Evolutionary conservation across 2,797 vertebrate species (phyloP), one percentile per base, ranked within the genome.

Genomic region (Eupleurogrammus muticus): DNA sequence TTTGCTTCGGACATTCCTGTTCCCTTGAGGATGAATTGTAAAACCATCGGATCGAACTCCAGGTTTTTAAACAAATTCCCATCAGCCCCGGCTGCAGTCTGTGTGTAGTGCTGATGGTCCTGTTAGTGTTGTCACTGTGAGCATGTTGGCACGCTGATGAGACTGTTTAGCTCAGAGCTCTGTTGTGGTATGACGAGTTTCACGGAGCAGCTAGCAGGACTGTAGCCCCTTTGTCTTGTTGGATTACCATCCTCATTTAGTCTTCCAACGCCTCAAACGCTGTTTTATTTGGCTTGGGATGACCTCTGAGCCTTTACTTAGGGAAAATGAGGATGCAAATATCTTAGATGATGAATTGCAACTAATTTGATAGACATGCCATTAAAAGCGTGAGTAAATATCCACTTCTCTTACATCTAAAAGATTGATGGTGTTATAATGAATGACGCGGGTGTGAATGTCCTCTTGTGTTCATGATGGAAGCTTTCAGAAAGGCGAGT

Each of bases 351-450:
- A 23, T 52, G 8, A 52, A 7, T 36, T 13, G 4, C 28, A 53
- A 53, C 49, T 67, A 16, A 61, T 64, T 36, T 38, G 40, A 38
- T 16, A n/a, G 64, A 34, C 21, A 64, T 21, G 10, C 17, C 16
- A 20, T 64, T 56, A n/a, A 52, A 38, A 51, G 49, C 47, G 28
- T 19, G 50, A 36, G 51, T 73, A 40, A 65, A 64, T 7, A 64
- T 48, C 32, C 40, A 14, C 32, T 34, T 66, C 62, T 62, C 60
- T 40, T 53, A 17, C 0, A 3, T 55, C 58, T 16, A 5, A 4
- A 62, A 28, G 40, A 57, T 34, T 35, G 4, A 62, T 52, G 53
- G 14, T 47, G 20, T 68, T 58, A 12, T 60, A 34, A 69, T 77
- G 24, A 61, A 20, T 13, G n/a, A n/a, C 49, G 20, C 9, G 2